phyloP scores from a whole-genome alignment of 2,888 invertebrate genomes.

The Drepanosiphum platanoidis region DNA sequence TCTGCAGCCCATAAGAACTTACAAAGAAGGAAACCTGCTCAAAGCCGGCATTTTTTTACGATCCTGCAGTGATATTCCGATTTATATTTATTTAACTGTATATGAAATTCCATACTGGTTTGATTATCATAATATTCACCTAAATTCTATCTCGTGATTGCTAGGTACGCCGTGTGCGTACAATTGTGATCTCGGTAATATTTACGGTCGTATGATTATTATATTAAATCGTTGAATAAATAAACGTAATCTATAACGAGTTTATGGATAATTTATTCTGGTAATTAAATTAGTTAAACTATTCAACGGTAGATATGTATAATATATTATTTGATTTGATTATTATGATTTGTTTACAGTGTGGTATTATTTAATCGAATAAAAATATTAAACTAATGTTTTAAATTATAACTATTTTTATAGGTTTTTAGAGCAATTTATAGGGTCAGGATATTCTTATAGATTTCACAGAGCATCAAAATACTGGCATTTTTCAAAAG shows the following conservation, averaged over 20 bases:
- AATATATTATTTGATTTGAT: too few species aligned
- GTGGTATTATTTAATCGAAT: too few species aligned
- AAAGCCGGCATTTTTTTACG: background rate
- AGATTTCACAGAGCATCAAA: too few species aligned
- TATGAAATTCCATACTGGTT: background rate
- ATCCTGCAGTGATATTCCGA: background rate
- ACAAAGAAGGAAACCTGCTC: constrained; percentile 29
- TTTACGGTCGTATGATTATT: background rate
- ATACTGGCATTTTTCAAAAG: too few species aligned
- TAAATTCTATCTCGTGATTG: background rate
- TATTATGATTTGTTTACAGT: too few species aligned
- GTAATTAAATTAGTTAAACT: background rate
- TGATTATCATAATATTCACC: constrained; percentile 9
- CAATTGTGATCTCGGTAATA: background rate
- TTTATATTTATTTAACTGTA: constrained; percentile 4
- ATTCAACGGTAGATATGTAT: background rate
- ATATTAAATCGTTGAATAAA: background rate
- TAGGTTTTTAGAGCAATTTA: too few species aligned
- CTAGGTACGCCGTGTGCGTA: background rate
- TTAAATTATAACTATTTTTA: too few species aligned
- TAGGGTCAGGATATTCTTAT: too few species aligned
- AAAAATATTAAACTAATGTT: too few species aligned
- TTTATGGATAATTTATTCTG: too few species aligned
- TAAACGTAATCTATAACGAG: background rate
- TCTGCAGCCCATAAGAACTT: background rate